phyloP scores from a whole-genome alignment of 2,113 vertebrate genomes.

The Plectropomus leopardus region DNA sequence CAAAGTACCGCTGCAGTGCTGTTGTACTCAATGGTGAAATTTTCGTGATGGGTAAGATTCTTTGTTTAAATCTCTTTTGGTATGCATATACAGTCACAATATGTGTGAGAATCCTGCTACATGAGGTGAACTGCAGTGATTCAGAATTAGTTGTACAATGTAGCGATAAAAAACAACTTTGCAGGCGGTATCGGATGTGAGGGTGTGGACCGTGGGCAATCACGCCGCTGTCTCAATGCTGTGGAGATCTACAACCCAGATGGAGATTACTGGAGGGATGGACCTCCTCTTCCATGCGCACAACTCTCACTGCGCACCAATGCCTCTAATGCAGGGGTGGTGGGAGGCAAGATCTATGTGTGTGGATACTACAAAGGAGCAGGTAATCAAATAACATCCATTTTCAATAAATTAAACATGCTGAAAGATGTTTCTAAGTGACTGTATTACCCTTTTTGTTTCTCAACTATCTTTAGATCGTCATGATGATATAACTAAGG shows the following conservation, averaged over 20 bases:
- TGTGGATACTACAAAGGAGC: conserved; percentile 96
- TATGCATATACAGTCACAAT: too few relatives aligned
- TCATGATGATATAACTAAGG: conserved; percentile 94
- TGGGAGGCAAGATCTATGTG: conserved; percentile 94
- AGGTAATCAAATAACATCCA: conserved; percentile 83
- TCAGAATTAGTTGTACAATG: background rate
- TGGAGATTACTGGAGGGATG: conserved; percentile 93
- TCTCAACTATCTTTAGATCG: conserved; percentile 87
- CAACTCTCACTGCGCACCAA: conserved; percentile 92
- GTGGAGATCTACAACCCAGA: conserved; percentile 97
- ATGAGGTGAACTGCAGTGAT: background rate
- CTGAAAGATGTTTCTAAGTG: background rate
- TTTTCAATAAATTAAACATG: background rate
- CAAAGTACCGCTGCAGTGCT: conserved; percentile 94
- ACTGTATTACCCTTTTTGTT: background rate
- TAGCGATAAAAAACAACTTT: conserved; percentile 33
- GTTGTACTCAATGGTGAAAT: conserved; percentile 92
- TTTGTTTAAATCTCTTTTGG: background rate
- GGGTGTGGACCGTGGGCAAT: conserved; percentile 92
- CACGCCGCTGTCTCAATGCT: conserved; percentile 91
- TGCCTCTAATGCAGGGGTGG: conserved; percentile 87
- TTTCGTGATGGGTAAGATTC: conserved; percentile 92
- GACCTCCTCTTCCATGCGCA: conserved; percentile 89
- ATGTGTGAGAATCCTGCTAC: background rate
- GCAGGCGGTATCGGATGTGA: conserved; percentile 96